Evolutionary conservation across 2,113 vertebrate species (phyloP).

Genomic region (Helogale parvula): DNA sequence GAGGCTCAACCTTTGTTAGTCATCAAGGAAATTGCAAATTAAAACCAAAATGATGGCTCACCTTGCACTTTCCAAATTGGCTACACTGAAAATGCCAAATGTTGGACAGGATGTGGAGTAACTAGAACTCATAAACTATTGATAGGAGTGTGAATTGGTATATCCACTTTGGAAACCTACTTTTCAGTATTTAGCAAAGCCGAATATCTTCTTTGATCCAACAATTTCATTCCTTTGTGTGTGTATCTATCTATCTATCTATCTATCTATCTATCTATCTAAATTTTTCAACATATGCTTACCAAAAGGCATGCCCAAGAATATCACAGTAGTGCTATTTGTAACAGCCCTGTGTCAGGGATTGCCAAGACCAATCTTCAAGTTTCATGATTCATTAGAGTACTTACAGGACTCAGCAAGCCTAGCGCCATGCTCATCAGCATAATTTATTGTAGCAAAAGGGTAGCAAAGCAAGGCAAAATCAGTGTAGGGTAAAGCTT

Average conservation of each 20-base stretch:
- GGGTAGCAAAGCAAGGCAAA: neutral
- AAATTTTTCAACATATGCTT: neutral
- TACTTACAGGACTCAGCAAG: neutral
- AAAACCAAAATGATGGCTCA: neutral
- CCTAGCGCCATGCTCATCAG: neutral
- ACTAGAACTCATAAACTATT: neutral
- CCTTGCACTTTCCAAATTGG: neutral
- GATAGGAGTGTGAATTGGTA: neutral
- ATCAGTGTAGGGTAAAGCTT: neutral
- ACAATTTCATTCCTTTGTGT: neutral
- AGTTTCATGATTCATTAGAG: neutral
- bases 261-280: neutral
- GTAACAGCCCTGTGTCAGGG: neutral
- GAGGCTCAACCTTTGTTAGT: neutral
- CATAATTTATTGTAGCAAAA: neutral
- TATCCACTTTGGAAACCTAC: neutral
- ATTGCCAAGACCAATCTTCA: neutral
- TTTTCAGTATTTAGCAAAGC: neutral
- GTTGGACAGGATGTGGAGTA: neutral
- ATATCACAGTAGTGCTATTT: neutral
- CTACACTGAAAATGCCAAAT: neutral
- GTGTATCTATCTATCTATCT: neutral
- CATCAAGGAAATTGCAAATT: neutral
- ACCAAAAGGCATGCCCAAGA: neutral
- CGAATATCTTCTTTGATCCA: neutral